These are phyloP conservation scores for Nemotelus pantherinus DNA, from an alignment of 2,888 invertebrate genomes.

Conservation along the genomic window DNA sequence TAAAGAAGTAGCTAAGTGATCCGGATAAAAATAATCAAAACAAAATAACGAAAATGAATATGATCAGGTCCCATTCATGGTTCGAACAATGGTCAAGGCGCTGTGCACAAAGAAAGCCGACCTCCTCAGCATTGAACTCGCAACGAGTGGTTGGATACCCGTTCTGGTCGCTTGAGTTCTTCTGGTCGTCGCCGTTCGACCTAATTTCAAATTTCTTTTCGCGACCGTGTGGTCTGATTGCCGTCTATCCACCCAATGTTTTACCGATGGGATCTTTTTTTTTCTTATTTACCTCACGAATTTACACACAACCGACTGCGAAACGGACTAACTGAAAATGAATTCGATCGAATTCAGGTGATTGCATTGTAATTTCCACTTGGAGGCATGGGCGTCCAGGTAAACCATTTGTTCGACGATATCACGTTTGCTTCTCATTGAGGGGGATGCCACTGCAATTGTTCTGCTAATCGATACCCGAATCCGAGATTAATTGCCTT, in stretches of 20 bases:
- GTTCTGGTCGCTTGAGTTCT: conserved; percentile 29
- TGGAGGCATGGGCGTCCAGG: conserved; percentile 27
- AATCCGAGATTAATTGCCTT: conserved; percentile 48
- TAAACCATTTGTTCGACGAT: conserved; percentile 15
- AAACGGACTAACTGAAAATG: conserved; percentile 28
- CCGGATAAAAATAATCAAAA: conserved; percentile 28
- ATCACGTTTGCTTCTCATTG: conserved; percentile 41
- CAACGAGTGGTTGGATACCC: conserved; percentile 30
- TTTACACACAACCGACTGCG: conserved; percentile 45
- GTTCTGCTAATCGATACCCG: conserved; percentile 49
- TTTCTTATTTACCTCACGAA: conserved; percentile 46
- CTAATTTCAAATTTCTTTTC: conserved; percentile 20
- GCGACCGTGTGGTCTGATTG: conserved; percentile 6
- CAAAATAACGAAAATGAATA: conserved; percentile 35
- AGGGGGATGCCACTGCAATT: conserved; percentile 48
- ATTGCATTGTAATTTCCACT: conserved; percentile 42
- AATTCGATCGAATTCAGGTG: conserved; percentile 39
- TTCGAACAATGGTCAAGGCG: conserved; percentile 45
- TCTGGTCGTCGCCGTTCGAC: conserved; percentile 29
- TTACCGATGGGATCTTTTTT: conserved; percentile 28
- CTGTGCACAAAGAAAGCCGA: conserved; percentile 47
- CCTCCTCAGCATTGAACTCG: conserved; percentile 43
- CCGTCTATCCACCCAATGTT: conserved; percentile 12
- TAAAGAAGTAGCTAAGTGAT: conserved; percentile 14
- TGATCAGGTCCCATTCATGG: conserved; percentile 47